Conservation (phyloP, 1,140 invertebrate genomes). For the Caerostris darwini region DNA sequence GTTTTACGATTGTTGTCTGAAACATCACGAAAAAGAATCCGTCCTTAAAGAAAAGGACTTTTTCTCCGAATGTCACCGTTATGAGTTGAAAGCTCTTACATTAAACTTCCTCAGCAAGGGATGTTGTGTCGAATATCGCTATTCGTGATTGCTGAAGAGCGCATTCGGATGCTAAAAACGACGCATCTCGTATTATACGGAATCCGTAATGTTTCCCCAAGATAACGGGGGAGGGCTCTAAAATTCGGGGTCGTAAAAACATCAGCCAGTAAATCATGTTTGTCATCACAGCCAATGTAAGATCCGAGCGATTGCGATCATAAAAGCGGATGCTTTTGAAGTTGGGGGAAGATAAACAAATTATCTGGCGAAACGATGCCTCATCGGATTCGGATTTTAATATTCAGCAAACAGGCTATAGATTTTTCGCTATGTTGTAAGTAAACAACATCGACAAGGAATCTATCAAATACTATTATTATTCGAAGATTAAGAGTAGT, state of each 20-base stretch:
- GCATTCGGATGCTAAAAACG: conserved; percentile 27
- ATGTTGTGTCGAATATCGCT: conserved; percentile 32
- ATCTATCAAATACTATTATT: neutral
- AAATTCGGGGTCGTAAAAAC: conserved; percentile 27
- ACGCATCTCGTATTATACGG: conserved; percentile 22
- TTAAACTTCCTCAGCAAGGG: conserved; percentile 6
- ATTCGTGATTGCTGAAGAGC: conserved; percentile 31
- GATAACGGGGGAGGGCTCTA: conserved; percentile 20
- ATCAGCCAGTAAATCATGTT: conserved; percentile 35
- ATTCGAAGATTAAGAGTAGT: neutral
- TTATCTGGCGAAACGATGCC: neutral
- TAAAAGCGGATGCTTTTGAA: conserved; percentile 26
- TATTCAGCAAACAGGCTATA: neutral
- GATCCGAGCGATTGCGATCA: conserved; percentile 26
- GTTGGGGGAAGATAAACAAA: conserved; percentile 26
- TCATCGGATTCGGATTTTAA: neutral
- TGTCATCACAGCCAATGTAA: conserved; percentile 27
- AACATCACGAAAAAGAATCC: neutral
- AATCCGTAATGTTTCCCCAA: conserved; percentile 35
- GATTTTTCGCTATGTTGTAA: neutral
- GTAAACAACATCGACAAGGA: neutral
- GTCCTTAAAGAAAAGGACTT: neutral
- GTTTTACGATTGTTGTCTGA: conserved; percentile 23
- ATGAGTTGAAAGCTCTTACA: conserved; percentile 28
- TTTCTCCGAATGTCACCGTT: conserved; percentile 25